These are phyloP conservation scores for Tryphoninae sp. DNA, from an alignment of 2,888 invertebrate species.

Conservation along the genomic window DNA sequence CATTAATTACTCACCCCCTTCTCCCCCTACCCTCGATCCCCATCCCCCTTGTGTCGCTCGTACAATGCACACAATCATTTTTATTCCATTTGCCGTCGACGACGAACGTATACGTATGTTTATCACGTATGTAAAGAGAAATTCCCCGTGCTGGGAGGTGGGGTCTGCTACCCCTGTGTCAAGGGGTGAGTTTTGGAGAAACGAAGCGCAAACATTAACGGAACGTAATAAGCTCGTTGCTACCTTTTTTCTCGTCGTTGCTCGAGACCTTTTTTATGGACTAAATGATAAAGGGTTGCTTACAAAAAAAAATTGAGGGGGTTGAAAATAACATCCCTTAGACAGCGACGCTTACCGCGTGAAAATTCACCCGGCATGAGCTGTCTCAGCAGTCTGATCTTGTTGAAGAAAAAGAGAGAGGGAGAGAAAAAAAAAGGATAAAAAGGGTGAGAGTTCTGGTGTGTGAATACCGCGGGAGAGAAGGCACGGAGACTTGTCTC, in stretches of 20 bases:
- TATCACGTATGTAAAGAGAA: conserved; percentile 36
- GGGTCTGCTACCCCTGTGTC: no score
- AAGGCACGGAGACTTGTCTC: conserved; percentile 44
- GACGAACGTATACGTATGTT: conserved; percentile 29
- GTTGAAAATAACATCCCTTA: no score
- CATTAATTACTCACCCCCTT: conserved; percentile 42
- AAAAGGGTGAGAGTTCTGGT: conserved; percentile 4
- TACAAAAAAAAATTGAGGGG: no score
- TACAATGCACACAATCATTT: conserved; percentile 45
- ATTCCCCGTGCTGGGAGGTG: background rate
- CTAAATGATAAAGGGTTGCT: no score
- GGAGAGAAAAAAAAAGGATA: background rate
- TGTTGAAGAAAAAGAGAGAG: background rate
- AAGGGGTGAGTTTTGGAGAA: no score
- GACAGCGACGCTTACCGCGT: conserved; percentile 21
- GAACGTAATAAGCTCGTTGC: no score
- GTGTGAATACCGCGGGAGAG: conserved; percentile 31
- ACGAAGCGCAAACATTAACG: no score
- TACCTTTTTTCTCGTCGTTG: no score
- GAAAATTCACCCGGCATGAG: conserved; percentile 31
- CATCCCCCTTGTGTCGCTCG: conserved; percentile 3
- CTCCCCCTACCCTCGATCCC: background rate
- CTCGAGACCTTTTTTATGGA: no score
- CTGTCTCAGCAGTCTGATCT: conserved; percentile 27
- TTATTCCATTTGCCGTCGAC: conserved; percentile 34